Evolutionary conservation across 2,888 invertebrate species (phyloP), one percentile per base, ranked within the genome.

Genomic region (Heliconius hortense): DNA sequence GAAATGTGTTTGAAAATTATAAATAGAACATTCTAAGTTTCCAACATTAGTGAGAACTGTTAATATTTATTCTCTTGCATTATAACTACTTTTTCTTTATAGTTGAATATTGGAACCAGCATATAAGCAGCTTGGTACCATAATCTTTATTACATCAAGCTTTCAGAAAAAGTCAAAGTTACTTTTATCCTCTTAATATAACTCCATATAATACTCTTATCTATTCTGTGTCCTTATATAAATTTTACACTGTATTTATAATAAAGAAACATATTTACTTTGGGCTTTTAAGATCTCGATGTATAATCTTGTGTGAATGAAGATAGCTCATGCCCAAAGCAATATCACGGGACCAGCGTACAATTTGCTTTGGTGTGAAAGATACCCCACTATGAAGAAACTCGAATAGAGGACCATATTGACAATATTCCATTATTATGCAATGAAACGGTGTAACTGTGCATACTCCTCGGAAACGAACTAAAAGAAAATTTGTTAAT

Each of bases 401-500:
- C 88, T 98, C 97, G 89, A 98, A 99, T 64, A 99, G 94, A 31
- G 99, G 98, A 4, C 99, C 99, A 84, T 97, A 97, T 4, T 98
- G 98, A 88, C 99, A 99, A 90, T 96, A 99, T 88, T 99, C 99
- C 99, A 99, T 99, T 74, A 99, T 96, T 81, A 99, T 97, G 88
- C 98, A 98, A 87, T 97, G 98, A 83, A 97, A 97, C 0, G 98
- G 98, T 10, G 97, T 96, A 86, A 97, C 97, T 1, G 98, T 98
- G 88, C 99, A 99, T 8, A 99, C 97, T 70, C 99, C 99, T 88
- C 95, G 96, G 89, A 98, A 98, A 1, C 89, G 86, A 1, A 94
- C 94, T 93, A 81, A 7, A 81, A 80, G 68, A 70, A 70, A 71
- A 69, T 18, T 39, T 8, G 53, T 60, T 62, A 71, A 35, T 70